phyloP scores from a whole-genome alignment of 2,797 vertebrate species.

The Melopsittacus undulatus region DNA sequence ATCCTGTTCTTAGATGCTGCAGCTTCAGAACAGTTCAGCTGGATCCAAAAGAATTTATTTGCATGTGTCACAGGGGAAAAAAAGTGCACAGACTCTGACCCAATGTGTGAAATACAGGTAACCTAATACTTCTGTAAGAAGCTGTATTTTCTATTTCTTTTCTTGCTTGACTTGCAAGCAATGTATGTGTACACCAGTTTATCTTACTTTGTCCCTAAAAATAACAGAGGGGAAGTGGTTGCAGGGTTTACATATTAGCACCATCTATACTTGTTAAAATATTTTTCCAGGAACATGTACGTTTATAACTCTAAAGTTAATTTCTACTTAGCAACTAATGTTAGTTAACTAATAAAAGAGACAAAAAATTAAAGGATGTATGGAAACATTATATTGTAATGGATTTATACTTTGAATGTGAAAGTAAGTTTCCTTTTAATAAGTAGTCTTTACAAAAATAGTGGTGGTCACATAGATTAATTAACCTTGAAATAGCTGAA shows the following conservation, averaged over 20 bases:
- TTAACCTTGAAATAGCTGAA: not conserved
- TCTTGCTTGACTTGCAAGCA: not conserved
- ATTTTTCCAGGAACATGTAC: not conserved
- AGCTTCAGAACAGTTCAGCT: not conserved
- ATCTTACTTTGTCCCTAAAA: not conserved
- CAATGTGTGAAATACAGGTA: not conserved
- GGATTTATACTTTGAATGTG: not conserved
- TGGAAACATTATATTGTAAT: not conserved
- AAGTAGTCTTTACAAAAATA: not conserved
- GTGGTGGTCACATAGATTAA: not conserved
- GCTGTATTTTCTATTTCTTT: not conserved
- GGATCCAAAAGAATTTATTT: not conserved
- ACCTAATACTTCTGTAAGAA: not conserved
- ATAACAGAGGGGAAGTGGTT: constrained; percentile 37
- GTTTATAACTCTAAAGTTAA: not conserved
- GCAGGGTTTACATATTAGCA: not conserved
- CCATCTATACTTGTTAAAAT: not conserved
- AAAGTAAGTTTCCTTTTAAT: not conserved
- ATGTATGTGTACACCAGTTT: not conserved
- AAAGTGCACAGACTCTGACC: not conserved
- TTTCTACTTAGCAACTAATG: not conserved
- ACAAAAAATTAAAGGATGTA: not conserved
- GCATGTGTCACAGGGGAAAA: not conserved
- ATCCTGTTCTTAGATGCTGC: not conserved
- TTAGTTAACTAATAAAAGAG: not conserved